Conservation (phyloP, 2,888 invertebrate species). For the Resseliella maxima region DNA sequence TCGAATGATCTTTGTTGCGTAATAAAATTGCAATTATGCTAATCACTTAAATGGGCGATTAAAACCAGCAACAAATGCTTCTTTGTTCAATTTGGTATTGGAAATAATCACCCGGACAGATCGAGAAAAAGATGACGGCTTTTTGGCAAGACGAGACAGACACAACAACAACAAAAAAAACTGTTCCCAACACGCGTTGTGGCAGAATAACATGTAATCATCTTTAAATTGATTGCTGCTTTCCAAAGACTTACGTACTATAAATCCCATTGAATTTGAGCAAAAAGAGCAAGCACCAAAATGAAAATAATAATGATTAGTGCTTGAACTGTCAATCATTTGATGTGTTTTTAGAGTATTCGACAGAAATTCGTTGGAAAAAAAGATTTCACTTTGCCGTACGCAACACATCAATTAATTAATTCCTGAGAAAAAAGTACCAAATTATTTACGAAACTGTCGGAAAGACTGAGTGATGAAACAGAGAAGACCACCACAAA, state of each 20-base stretch:
- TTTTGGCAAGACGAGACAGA: not conserved
- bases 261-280: not conserved
- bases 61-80: not conserved
- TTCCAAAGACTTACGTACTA: not conserved
- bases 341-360: not conserved
- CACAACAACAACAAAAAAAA: not conserved
- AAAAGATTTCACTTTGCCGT: not conserved
- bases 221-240: slow-evolving; percentile 38
- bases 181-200: not conserved
- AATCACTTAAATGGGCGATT: slow-evolving; percentile 32
- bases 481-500: slow-evolving; percentile 12
- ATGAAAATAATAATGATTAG: slow-evolving; percentile 3
- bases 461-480: not conserved
- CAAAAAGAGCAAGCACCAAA: not conserved
- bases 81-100: not conserved
- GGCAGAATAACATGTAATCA: slow-evolving; percentile 20
- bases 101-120: not conserved
- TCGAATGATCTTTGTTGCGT: not conserved
- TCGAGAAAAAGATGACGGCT: not conserved
- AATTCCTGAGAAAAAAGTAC: not conserved
- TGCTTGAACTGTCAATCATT: slow-evolving; percentile 23
- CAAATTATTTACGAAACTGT: not conserved
- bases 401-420: not conserved
- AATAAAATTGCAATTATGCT: slow-evolving; percentile 41
- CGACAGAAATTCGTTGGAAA: not conserved